A percentile compares a stretch with the other conserved stretches of the same genome.
These are phyloP conservation scores for Tyria jacobaeae DNA, from an alignment of 2,888 invertebrate genomes.

Conservation along the genomic window DNA sequence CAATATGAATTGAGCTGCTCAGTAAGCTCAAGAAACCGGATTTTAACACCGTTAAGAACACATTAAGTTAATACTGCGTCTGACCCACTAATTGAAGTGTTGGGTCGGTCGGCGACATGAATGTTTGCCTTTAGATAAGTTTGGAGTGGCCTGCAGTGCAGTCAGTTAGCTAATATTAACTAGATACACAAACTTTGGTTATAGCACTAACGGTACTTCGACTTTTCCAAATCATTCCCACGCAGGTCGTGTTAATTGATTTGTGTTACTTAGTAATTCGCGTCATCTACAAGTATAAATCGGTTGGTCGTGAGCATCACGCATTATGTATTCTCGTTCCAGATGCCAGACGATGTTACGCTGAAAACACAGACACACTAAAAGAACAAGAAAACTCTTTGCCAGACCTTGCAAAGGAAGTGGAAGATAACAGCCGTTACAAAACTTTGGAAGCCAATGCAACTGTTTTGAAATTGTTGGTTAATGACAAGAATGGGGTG, in stretches of 20 bases:
- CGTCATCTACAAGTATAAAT: slow-evolving; percentile 31
- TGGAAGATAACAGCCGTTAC: slow-evolving; percentile 82
- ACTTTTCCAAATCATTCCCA: slow-evolving; percentile 55
- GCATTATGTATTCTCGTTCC: slow-evolving; percentile 31
- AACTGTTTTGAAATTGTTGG: slow-evolving; percentile 77
- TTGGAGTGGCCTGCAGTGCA: slow-evolving; percentile 52
- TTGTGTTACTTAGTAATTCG: slow-evolving; percentile 36
- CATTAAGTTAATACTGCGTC: slow-evolving; percentile 63
- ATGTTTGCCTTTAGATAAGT: slow-evolving; percentile 72
- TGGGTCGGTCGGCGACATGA: slow-evolving; percentile 46
- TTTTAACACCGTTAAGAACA: slow-evolving; percentile 77
- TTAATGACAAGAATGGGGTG: slow-evolving; percentile 79
- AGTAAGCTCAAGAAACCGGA: slow-evolving; percentile 66
- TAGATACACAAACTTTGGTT: slow-evolving; percentile 52
- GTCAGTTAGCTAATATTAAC: slow-evolving; percentile 47
- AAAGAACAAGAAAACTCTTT: slow-evolving; percentile 59
- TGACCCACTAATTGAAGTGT: slow-evolving; percentile 75
- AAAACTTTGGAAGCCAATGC: slow-evolving; percentile 82
- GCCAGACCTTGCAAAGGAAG: slow-evolving; percentile 73
- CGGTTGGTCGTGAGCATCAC: slow-evolving; percentile 12
- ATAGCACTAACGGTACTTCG: slow-evolving; percentile 56
- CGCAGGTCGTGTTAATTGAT: slow-evolving; percentile 45
- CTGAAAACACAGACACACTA: slow-evolving; percentile 51
- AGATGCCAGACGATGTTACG: slow-evolving; percentile 63
- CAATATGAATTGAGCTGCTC: slow-evolving; percentile 50